A percentile compares a stretch with the other conserved stretches of the same genome.
Conservation (phyloP, 2,797 vertebrate species). For the Ceryle rudis region DNA sequence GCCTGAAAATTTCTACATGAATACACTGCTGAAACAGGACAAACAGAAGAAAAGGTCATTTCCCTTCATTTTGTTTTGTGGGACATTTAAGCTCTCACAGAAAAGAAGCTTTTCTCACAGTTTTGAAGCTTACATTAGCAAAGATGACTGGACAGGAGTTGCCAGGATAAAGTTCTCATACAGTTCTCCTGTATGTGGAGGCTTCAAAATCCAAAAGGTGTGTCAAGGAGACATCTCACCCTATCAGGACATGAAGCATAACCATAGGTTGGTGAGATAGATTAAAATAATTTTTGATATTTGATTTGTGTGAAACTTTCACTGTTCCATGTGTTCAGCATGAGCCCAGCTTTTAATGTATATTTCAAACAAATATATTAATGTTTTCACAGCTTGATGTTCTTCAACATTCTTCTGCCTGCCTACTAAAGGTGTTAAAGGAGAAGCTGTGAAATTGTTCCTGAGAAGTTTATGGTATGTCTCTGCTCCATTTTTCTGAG, state of each 20-base stretch:
- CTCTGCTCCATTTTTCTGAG: not conserved
- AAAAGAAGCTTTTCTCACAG: not conserved
- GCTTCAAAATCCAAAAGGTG: not conserved
- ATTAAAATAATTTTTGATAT: not conserved
- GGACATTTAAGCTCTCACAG: constrained; percentile 9
- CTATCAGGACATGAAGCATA: not conserved
- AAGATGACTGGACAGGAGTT: not conserved
- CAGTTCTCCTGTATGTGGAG: not conserved
- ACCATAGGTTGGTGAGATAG: not conserved
- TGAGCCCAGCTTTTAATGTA: not conserved
- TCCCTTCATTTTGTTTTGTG: constrained; percentile 33
- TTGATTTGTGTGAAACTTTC: not conserved
- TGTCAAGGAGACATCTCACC: not conserved
- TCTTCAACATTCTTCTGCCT: not conserved
- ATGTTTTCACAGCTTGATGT: not conserved
- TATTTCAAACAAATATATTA: not conserved
- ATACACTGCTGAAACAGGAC: not conserved
- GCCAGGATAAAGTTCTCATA: constrained; percentile 9
- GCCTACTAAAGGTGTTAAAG: not conserved
- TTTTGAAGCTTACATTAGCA: not conserved
- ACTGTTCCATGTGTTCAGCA: not conserved
- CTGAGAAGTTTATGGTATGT: not conserved
- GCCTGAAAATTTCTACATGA: constrained; percentile 45
- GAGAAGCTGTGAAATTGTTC: not conserved
- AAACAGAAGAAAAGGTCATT: constrained; percentile 58